Evolutionary conservation across 2,113 vertebrate genomes (phyloP).

Genomic region (Psittacula cyanocephala): DNA sequence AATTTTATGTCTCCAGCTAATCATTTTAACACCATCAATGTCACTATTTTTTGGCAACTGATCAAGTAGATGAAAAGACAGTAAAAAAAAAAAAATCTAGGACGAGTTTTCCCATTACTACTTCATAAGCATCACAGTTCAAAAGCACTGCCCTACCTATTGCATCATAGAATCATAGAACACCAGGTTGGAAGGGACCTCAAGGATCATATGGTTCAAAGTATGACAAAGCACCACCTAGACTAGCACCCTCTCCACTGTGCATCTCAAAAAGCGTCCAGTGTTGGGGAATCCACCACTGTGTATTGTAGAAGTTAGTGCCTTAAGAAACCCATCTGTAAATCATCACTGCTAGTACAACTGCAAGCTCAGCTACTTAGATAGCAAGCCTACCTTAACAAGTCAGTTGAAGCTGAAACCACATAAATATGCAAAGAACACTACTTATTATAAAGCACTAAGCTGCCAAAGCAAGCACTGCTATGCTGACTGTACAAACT

Average conservation of each 20-base stretch:
- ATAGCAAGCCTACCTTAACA: neutral
- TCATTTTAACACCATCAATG: neutral
- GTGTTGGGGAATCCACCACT: neutral
- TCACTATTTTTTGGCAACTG: neutral
- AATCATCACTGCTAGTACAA: neutral
- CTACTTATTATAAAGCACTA: neutral
- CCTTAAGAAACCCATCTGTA: neutral
- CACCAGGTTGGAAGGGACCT: neutral
- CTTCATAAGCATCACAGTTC: neutral
- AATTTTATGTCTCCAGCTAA: neutral
- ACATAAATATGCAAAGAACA: accelerated
- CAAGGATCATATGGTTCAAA: neutral
- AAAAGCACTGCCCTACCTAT: neutral
- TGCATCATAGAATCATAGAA: neutral
- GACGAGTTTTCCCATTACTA: neutral
- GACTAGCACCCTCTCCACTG: neutral
- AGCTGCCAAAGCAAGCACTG: neutral
- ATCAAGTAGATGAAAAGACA: neutral
- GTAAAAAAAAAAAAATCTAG: neutral
- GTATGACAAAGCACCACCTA: neutral
- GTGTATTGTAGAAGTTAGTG: too few relatives aligned
- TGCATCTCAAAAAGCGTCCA: neutral
- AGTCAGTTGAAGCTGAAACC: neutral
- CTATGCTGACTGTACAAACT: accelerated
- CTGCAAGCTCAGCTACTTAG: neutral